Conservation (phyloP, 2,797 vertebrate genomes). For the Morelia viridis region DNA sequence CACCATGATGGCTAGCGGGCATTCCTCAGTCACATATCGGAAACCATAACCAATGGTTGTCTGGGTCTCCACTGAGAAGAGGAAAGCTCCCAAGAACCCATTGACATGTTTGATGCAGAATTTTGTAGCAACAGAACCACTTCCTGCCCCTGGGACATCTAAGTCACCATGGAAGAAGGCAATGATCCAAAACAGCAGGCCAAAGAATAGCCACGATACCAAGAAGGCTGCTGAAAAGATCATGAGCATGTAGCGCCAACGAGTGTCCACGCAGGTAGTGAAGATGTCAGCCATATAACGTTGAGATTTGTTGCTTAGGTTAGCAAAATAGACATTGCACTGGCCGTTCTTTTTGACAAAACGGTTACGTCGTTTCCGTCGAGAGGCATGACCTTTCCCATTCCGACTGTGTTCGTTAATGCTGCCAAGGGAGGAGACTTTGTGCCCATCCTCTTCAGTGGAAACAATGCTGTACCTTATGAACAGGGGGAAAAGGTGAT, state of each 20-base stretch:
- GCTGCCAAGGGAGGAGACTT: slow-evolving; percentile 76
- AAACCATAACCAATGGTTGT: slow-evolving; percentile 96
- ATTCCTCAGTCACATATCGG: slow-evolving; percentile 95
- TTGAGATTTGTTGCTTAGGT: slow-evolving; percentile 91
- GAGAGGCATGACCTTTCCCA: slow-evolving; percentile 74
- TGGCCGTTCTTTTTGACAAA: slow-evolving; percentile 98
- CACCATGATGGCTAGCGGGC: slow-evolving; percentile 85
- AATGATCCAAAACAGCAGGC: slow-evolving; percentile 90
- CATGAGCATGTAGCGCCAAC: slow-evolving; percentile 94
- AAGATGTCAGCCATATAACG: slow-evolving; percentile 96
- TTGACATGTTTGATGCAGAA: slow-evolving; percentile 92
- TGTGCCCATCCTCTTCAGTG: slow-evolving; percentile 82
- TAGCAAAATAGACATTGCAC: slow-evolving; percentile 92
- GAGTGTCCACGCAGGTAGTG: slow-evolving; percentile 95
- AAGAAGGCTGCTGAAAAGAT: slow-evolving; percentile 90
- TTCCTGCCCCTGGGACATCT: slow-evolving; percentile 49
- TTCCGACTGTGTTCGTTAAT: slow-evolving; percentile 81
- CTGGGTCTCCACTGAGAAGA: slow-evolving; percentile 97
- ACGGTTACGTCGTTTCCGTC: slow-evolving; percentile 86
- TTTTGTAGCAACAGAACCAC: slow-evolving; percentile 69
- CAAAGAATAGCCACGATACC: slow-evolving; percentile 92
- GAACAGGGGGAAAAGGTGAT: slow-evolving; percentile 48
- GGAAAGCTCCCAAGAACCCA: slow-evolving; percentile 90
- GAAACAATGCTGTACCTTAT: slow-evolving; percentile 88
- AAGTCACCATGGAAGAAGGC: slow-evolving; percentile 92